Evolutionary conservation across 2,113 vertebrate genomes (phyloP).

Genomic region (Lamprologus tigripictilis): DNA sequence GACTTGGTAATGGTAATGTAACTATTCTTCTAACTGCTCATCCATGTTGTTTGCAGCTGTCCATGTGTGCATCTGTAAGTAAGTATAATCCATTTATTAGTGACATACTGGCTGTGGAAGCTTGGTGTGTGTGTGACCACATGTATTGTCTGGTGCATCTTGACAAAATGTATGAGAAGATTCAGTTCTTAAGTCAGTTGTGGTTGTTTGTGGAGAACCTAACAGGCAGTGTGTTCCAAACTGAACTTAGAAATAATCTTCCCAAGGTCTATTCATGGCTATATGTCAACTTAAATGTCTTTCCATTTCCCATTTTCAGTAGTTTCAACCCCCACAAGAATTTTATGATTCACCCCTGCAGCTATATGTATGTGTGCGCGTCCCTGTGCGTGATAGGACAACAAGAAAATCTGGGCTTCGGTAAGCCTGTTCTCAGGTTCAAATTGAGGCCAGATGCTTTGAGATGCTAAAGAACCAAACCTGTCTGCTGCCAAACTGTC

Average conservation of each 20-base stretch:
- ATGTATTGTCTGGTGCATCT: not conserved
- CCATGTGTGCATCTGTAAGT: not conserved
- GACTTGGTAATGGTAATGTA: not conserved
- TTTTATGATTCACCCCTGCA: not conserved
- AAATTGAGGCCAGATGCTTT: constrained; percentile 68
- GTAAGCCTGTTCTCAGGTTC: constrained; percentile 12
- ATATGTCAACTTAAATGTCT: not conserved
- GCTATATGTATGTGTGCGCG: not conserved
- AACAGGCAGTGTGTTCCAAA: not conserved
- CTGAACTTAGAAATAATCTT: not conserved
- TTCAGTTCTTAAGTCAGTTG: not conserved
- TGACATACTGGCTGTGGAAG: not conserved
- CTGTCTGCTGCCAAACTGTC: constrained; percentile 30
- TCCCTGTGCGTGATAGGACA: not conserved
- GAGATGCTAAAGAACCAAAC: constrained; percentile 67
- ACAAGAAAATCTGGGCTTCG: not conserved
- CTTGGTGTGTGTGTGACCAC: not conserved
- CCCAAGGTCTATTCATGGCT: not conserved
- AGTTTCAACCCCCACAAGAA: constrained; percentile 23
- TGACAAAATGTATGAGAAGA: not conserved
- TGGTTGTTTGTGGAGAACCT: not conserved
- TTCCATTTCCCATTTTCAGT: not conserved
- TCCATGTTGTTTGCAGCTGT: not conserved
- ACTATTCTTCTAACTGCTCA: not conserved
- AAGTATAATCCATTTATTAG: not conserved